Percentiles rank a stretch among this genome's conserved stretches.
Conservation (phyloP, 2,797 vertebrate genomes). For the Fundulus diaphanus region DNA sequence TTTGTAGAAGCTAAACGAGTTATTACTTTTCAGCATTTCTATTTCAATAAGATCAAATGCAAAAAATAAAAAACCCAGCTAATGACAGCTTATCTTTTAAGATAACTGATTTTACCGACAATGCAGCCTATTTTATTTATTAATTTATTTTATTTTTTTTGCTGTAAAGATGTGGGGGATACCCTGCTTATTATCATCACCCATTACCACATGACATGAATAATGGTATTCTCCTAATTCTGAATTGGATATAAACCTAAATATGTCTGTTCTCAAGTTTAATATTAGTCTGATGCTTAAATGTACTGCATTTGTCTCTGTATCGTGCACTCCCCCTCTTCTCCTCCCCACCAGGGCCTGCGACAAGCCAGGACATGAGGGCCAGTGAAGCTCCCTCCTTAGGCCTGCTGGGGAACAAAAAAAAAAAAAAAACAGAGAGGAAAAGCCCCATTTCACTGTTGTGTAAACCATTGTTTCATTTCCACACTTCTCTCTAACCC, state of each 20-base stretch:
- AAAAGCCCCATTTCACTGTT: slow-evolving; percentile 78
- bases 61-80: not conserved
- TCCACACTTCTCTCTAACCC: slow-evolving; percentile 70
- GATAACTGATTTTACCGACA: not conserved
- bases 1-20: not conserved
- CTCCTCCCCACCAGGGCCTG: slow-evolving; percentile 43
- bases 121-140: not conserved
- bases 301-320: not conserved
- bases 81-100: too few relatives aligned
- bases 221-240: not conserved
- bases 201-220: not conserved
- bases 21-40: not conserved
- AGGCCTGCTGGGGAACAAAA: slow-evolving; percentile 60
- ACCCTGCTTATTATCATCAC: not conserved
- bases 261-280: not conserved
- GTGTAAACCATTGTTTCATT: slow-evolving; percentile 84
- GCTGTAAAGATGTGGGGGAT: not conserved
- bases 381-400: slow-evolving; percentile 61
- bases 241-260: not conserved
- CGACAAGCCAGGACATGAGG: slow-evolving; percentile 67
- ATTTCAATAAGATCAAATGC: not conserved
- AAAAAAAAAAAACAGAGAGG: too few relatives aligned
- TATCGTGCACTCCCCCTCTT: slow-evolving; percentile 8
- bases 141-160: not conserved
- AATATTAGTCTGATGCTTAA: not conserved